Conservation (phyloP, 2,113 vertebrate genomes). For the Nematolebias whitei region DNA sequence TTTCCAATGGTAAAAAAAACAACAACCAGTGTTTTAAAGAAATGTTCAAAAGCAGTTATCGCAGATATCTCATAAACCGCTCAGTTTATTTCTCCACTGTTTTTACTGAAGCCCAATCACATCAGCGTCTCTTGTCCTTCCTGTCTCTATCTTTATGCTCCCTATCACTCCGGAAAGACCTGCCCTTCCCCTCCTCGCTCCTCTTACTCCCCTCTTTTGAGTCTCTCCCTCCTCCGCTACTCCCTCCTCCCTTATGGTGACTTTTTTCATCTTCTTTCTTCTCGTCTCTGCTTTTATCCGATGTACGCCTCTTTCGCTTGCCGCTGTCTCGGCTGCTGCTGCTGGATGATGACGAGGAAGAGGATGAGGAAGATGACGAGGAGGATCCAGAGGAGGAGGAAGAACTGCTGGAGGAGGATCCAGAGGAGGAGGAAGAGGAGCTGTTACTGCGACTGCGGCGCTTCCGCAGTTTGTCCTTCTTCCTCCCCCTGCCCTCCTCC, state of each 20-base stretch:
- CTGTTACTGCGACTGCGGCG: conserved; percentile 83
- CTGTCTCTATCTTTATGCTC: conserved; percentile 95
- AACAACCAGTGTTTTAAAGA: background rate
- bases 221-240: conserved; percentile 79
- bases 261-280: conserved; percentile 86
- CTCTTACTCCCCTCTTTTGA: conserved; percentile 91
- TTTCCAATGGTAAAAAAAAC: background rate
- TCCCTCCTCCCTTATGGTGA: conserved; percentile 88
- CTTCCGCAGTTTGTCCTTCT: conserved; percentile 81
- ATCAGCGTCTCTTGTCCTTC: conserved; percentile 95
- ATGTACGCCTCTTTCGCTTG: conserved; percentile 84
- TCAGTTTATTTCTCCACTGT: conserved; percentile 6
- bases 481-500: conserved; percentile 52
- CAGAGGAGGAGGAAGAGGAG: conserved; percentile 78
- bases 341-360: conserved; percentile 86
- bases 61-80: background rate
- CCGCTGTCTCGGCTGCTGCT: conserved; percentile 80
- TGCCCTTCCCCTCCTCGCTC: conserved; percentile 87
- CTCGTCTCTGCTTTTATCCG: conserved; percentile 80
- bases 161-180: conserved; percentile 86
- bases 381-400: conserved; percentile 84
- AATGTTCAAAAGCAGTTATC: conserved; percentile 37
- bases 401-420: conserved; percentile 87
- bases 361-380: conserved; percentile 83
- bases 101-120: conserved; percentile 3